Conservation (phyloP, 2,113 vertebrate species). For the Lichenostomus cassidix region DNA sequence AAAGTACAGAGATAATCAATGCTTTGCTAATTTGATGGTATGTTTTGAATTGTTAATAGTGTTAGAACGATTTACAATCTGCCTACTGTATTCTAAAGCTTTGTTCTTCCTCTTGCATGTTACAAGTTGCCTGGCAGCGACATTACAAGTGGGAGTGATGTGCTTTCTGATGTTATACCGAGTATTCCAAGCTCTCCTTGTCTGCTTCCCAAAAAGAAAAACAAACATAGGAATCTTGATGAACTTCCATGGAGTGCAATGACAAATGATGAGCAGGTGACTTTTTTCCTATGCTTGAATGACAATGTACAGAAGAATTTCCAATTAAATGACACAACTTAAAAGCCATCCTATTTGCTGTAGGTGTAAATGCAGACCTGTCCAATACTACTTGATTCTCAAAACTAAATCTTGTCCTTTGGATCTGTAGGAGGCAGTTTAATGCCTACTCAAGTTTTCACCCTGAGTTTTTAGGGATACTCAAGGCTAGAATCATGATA, state of each 20-base stretch:
- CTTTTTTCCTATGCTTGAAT: not conserved
- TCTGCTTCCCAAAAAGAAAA: constrained; percentile 91
- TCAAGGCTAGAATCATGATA: not conserved
- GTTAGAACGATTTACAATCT: not conserved
- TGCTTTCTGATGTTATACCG: constrained; percentile 95
- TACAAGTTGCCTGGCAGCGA: constrained; percentile 94
- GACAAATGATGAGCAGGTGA: constrained; percentile 97
- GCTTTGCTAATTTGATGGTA: constrained; percentile 11
- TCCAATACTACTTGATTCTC: not conserved
- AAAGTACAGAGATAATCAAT: not conserved
- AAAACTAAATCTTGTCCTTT: not conserved
- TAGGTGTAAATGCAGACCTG: not conserved
- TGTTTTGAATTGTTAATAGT: constrained; percentile 40
- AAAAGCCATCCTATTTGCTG: not conserved
- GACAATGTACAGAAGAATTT: not conserved
- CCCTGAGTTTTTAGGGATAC: not conserved
- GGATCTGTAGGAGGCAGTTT: not conserved
- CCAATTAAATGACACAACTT: not conserved
- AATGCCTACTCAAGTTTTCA: not conserved
- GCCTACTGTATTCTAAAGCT: constrained; percentile 14
- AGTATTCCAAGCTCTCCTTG: constrained; percentile 96
- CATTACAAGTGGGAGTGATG: constrained; percentile 95
- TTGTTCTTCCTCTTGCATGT: constrained; percentile 20
- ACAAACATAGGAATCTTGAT: constrained; percentile 93
- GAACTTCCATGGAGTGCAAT: constrained; percentile 98